These are phyloP conservation scores for Mesorhabditis spiculigera DNA, from an alignment of 2,888 invertebrate genomes.

Conservation along the genomic window DNA sequence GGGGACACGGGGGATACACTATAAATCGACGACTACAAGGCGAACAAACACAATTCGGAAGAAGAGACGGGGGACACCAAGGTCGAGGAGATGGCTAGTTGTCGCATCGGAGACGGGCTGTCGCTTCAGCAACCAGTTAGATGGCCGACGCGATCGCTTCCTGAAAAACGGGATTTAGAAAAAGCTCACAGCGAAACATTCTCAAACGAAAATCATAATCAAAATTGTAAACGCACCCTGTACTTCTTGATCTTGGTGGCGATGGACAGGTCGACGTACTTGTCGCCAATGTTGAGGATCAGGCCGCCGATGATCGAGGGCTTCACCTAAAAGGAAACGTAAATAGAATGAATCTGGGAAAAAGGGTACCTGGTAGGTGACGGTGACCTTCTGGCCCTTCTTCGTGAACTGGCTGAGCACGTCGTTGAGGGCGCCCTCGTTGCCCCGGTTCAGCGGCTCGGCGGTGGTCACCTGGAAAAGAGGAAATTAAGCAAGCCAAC, in stretches of 20 bases:
- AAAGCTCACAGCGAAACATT: no score
- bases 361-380: slow-evolving; percentile 72
- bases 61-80: background rate
- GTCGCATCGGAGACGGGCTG: background rate
- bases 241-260: slow-evolving; percentile 63
- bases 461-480: slow-evolving; percentile 47
- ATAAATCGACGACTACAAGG: no score
- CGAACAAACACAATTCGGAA: no score
- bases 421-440: slow-evolving; percentile 46
- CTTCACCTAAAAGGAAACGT: slow-evolving; percentile 69
- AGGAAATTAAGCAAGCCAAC: background rate
- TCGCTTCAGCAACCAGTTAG: slow-evolving; percentile 18
- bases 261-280: slow-evolving; percentile 93
- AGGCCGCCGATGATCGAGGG: slow-evolving; percentile 86
- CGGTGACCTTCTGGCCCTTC: slow-evolving; percentile 75
- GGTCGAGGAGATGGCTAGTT: background rate
- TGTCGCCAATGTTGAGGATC: slow-evolving; percentile 87
- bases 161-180: slow-evolving; percentile 2
- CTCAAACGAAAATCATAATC: no score
- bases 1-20: no score
- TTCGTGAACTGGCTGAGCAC: slow-evolving; percentile 71
- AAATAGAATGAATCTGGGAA: no score
- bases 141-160: slow-evolving; percentile 39
- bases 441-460: slow-evolving; percentile 46
- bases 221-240: slow-evolving; percentile 20